Base-by-base conservation (phyloP, 2,888 invertebrate genomes). In the Drosophila paramelanica region DNA sequence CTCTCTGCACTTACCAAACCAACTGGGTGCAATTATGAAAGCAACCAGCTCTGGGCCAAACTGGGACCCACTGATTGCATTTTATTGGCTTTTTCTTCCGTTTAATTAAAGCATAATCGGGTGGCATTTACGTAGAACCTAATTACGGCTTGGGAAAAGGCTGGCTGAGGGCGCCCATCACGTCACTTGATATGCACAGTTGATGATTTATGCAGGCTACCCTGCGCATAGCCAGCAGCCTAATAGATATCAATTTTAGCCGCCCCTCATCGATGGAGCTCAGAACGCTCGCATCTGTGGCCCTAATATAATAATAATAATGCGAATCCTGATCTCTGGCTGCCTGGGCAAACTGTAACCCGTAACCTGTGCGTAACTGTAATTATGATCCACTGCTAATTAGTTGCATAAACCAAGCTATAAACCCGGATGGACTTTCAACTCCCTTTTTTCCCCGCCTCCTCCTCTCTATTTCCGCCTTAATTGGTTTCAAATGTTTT, bases 401-500 rank as follows among this genome's bases (percentile, higher is more conserved):
- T 88, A 86, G 81, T 82, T 86, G 73, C 86, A 88, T 89, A 88
- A 86, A 86, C 88, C 76, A 80, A 45, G 70, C 78, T 66, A 77
- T 74, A 86, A 78, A 73, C 42, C 89, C 88, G 81, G 83, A 73
- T 71, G 71, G 49, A 46, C 52, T 33, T 65, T 39, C 43, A 39
- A 23, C 23, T 7, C 25, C 13, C n/a, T 20, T 20, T 47, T 10
- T n/a, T 7, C 5, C n/a, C n/a, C 2, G n/a, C 8, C 14, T 1
- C 3, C 0, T 1, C 6, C 6, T 17, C n/a, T 23, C 4, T n/a
- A n/a, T 10, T 5, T 10, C n/a, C 1, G 33, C 7, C 7, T 6
- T 85, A 86, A 89, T 86, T 89, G 89, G 86, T 78, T 86, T 80
- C 72, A 65, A 81, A 64, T 86, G 89, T 83, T 76, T 77, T 76